Base-by-base conservation (phyloP, 2,888 invertebrate genomes). In the Apoda limacodes region DNA sequence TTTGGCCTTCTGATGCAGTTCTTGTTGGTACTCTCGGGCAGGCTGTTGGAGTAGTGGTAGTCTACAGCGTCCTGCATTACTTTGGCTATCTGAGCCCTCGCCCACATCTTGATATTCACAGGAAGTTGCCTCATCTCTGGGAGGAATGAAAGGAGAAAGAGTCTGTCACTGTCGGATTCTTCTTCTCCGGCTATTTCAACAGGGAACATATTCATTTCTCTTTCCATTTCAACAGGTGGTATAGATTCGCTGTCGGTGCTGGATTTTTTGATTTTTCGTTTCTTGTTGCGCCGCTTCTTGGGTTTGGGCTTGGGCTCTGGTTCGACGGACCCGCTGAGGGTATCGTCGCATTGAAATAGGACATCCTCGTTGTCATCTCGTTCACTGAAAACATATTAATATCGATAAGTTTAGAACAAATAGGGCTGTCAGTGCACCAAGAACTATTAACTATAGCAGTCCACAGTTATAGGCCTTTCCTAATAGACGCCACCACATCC, bases 101-200 rank as follows among this genome's bases (percentile, higher is more conserved):
- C 70, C 80, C 80, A 80, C 78, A 80, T 78, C 52, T 76, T 78
- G 13, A 75, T 56, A 41, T 75, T 60, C 2, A 61, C 37, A 0
- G 76, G 76, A 13, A 80, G 40, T 41, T 70, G 71, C 29, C 63
- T 59, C 63, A 80, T 68, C 49, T 80, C 78, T 5, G 76, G 76
- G 12, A 74, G 46, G 36, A 78, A 78, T 1, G 78, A 78, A 14
- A 78, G 42, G 2, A 80, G 51, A 30, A 78, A 80, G 35, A 75
- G 38, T 19, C 49, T 64, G 25, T 78, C 78, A 33, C 64, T 65
- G 35, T 80, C 76, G 2, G 45, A 42, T 4, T 72, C 70, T 9
- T 15, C 40, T 11, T 68, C 62, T 12, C 19, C 28, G 1, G 55
- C 29, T 5, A 63, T 38, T 26, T 70, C 70, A 2, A 64, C 41